These are phyloP conservation scores for Dolichopus griseipennis DNA, from an alignment of 2,888 invertebrate species.

Conservation along the genomic window DNA sequence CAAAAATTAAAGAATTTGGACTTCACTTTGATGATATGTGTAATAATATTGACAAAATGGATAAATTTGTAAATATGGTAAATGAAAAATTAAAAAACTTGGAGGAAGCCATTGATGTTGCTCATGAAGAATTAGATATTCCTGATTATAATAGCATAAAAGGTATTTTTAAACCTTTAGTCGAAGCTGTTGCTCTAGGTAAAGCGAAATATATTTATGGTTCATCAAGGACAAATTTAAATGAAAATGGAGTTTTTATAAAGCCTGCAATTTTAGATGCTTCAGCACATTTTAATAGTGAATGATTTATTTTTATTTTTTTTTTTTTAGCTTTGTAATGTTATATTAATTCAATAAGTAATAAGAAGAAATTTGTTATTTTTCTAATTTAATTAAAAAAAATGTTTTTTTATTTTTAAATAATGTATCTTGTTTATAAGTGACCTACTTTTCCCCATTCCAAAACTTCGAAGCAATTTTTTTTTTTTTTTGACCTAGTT, in stretches of 20 bases:
- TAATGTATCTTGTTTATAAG: no score
- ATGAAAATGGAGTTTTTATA: not conserved
- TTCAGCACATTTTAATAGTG: not conserved
- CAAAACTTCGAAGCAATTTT: no score
- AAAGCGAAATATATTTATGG: not conserved
- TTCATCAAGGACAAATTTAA: not conserved
- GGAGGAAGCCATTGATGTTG: not conserved
- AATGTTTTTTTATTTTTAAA: not conserved
- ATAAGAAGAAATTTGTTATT: not conserved
- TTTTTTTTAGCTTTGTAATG: not conserved
- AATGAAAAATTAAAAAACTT: not conserved
- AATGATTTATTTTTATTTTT: not conserved
- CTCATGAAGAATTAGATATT: conserved; percentile 1
- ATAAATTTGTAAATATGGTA: not conserved
- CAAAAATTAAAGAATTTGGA: conserved; percentile 3
- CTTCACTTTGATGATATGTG: not conserved
- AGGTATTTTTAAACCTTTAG: not conserved
- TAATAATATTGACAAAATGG: not conserved
- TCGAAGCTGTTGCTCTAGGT: not conserved
- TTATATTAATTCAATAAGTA: not conserved
- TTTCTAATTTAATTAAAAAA: not conserved
- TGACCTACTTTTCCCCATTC: no score
- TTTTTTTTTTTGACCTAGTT: not conserved
- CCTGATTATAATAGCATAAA: not conserved
- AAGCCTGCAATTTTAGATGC: not conserved